These are phyloP conservation scores for Rhinogobio ventralis DNA, from an alignment of 2,797 vertebrate species.

Conservation along the genomic window DNA sequence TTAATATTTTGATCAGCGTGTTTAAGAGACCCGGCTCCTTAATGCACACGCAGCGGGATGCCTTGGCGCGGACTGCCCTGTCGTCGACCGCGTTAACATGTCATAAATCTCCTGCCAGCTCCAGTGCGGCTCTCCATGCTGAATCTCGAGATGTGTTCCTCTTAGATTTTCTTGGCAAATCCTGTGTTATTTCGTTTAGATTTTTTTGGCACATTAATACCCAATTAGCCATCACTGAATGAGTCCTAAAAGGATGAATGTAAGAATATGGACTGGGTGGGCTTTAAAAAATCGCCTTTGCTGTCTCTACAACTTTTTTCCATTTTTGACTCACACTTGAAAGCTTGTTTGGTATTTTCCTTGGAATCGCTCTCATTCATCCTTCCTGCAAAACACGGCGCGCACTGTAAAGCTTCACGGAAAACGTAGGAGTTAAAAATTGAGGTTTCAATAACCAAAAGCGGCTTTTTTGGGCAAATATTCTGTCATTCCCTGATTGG, in stretches of 20 bases:
- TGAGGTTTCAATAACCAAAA: conserved; percentile 56
- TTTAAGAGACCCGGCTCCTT: conserved; percentile 89
- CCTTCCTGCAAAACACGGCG: conserved; percentile 51
- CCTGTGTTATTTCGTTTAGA: conserved; percentile 74
- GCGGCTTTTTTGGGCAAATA: conserved; percentile 55
- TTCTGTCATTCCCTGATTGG: conserved; percentile 60
- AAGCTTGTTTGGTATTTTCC: conserved; percentile 64
- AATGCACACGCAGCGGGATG: conserved; percentile 84
- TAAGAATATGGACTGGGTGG: conserved; percentile 62
- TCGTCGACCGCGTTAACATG: conserved; percentile 85
- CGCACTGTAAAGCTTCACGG: conserved; percentile 44
- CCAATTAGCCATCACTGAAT: conserved; percentile 75
- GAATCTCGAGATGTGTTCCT: conserved; percentile 73
- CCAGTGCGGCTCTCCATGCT: conserved; percentile 75
- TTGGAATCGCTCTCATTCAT: conserved; percentile 59
- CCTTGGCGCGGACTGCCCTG: conserved; percentile 75
- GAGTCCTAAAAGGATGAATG: conserved; percentile 63
- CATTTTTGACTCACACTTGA: conserved; percentile 59
- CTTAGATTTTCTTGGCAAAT: conserved; percentile 75
- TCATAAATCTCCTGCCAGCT: conserved; percentile 80
- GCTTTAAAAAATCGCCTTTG: conserved; percentile 50
- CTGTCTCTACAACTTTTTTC: conserved; percentile 56
- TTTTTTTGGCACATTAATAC: conserved; percentile 76
- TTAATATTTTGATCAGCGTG: conserved; percentile 92
- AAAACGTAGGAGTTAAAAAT: conserved; percentile 43